Base-by-base conservation (phyloP, 2,113 vertebrate species). In the Butorides virescens region DNA sequence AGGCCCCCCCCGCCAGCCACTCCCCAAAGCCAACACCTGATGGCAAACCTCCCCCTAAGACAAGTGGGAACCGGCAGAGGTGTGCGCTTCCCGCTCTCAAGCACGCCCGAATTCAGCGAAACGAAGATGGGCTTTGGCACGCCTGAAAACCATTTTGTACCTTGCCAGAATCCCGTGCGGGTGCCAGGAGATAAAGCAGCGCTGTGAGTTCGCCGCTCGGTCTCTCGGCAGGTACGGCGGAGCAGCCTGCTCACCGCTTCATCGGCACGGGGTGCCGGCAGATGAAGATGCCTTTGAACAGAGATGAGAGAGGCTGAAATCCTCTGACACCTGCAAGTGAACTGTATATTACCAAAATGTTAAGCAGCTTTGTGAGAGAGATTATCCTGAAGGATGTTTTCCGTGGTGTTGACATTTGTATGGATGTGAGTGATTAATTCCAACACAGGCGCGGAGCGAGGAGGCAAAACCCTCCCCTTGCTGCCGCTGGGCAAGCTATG, bases 351-450 rank as follows among this genome's bases (percentile, higher is more conserved):
- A 78, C 53, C 72, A 62, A 95, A 93, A 93, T 53, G 70, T 91
- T 97, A 93, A 94, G 86, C 84, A 52, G 94, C 92, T 97, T 92
- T 95, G 83, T 61, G 86, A 82, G 92, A 80, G 75, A 92, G 76
- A 89, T 95, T 95, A 96, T 91, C 86, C 86, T 73, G 92, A 89
- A 92, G 80, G 89, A 95, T 91, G 59, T 83, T 91, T 92, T 95
- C 71, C 6, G 0, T 46, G 30, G 53, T 25, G 92, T 76, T 95
- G 94, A 91, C 83, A 94, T 97, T 96, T 79, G 53, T 87, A 13
- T 76, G 53, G 85, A 13, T 53, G 56, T 5, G 53, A 73, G 77
- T 93, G 95, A 95, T 93, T 95, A 84, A 95, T 72, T 87, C 83
- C 70, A 78, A 16, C 29, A 21, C 0, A 26, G 76, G 52, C 66